Conservation (phyloP, 1,140 invertebrate species). For the Bombus impatiens region DNA sequence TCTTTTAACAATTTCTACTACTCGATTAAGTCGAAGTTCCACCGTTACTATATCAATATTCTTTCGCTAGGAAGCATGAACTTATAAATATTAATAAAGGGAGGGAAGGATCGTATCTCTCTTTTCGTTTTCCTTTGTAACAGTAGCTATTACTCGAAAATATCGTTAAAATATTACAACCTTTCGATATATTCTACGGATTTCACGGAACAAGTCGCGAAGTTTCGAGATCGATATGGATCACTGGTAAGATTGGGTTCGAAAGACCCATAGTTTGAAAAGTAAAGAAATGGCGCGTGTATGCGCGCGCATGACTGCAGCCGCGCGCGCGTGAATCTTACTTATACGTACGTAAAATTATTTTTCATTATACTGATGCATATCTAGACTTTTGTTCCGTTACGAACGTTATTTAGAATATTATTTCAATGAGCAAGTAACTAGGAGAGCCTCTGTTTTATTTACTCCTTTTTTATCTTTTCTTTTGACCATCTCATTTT, state of each 20-base stretch:
- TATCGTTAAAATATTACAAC: constrained; percentile 28
- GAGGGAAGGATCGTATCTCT: constrained; percentile 8
- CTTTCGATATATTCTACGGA: neutral
- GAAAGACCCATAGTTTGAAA: neutral
- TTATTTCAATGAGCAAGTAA: constrained; percentile 76
- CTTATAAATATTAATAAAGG: constrained; percentile 9
- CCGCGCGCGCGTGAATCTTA: constrained; percentile 55
- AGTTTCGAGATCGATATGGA: constrained; percentile 33
- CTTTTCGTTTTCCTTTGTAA: neutral
- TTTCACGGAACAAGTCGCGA: constrained; percentile 6
- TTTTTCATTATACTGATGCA: constrained; percentile 65
- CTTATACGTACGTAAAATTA: constrained; percentile 72
- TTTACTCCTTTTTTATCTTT: constrained; percentile 34
- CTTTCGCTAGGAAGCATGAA: constrained; percentile 1
- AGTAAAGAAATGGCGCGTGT: constrained; percentile 14
- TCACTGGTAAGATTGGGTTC: neutral
- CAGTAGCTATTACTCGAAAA: constrained; percentile 23
- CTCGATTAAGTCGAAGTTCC: constrained; percentile 14
- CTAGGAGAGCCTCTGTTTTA: constrained; percentile 61
- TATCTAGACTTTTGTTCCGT: constrained; percentile 72
- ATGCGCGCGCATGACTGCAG: constrained; percentile 41
- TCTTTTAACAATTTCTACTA: neutral
- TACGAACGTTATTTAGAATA: constrained; percentile 75
- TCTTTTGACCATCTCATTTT: constrained; percentile 5
- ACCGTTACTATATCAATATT: neutral